Percentiles rank a stretch among this genome's conserved stretches.
Evolutionary conservation across 2,113 vertebrate species (phyloP).

Genomic region (Labrus mixtus): DNA sequence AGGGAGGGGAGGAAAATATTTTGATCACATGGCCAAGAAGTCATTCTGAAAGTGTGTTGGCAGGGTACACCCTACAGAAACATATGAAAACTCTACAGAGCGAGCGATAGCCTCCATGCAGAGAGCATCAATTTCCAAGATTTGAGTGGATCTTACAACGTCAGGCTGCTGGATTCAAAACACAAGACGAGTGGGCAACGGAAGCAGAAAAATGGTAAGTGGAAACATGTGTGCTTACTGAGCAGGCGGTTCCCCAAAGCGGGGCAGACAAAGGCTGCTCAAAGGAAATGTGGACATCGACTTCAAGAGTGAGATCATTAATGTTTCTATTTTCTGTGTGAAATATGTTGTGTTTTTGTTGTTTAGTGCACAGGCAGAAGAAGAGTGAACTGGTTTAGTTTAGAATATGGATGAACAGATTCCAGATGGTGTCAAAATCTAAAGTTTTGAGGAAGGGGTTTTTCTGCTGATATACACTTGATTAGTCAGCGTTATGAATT

Average conservation of each 20-base stretch:
- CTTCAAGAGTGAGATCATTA: background rate
- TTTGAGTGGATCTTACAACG: constrained; percentile 2
- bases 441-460: too few species aligned
- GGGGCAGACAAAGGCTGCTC: constrained; percentile 25
- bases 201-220: constrained; percentile 78
- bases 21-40: constrained; percentile 73
- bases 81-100: constrained; percentile 10
- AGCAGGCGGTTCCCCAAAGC: constrained; percentile 23
- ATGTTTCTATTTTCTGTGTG: background rate
- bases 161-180: constrained; percentile 32
- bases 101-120: constrained; percentile 24
- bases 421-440: too few species aligned
- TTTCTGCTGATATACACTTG: too few species aligned
- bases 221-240: constrained; percentile 58
- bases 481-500: background rate
- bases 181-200: constrained; percentile 36
- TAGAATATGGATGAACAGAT: too few species aligned
- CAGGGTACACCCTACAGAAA: constrained; percentile 34
- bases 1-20: constrained; percentile 39
- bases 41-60: constrained; percentile 70
- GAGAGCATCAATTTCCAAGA: constrained; percentile 39
- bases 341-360: background rate
- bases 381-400: background rate
- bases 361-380: background rate
- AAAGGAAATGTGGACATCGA: background rate